Conservation (phyloP, 2,797 vertebrate species). For the Anguilla anguilla region DNA sequence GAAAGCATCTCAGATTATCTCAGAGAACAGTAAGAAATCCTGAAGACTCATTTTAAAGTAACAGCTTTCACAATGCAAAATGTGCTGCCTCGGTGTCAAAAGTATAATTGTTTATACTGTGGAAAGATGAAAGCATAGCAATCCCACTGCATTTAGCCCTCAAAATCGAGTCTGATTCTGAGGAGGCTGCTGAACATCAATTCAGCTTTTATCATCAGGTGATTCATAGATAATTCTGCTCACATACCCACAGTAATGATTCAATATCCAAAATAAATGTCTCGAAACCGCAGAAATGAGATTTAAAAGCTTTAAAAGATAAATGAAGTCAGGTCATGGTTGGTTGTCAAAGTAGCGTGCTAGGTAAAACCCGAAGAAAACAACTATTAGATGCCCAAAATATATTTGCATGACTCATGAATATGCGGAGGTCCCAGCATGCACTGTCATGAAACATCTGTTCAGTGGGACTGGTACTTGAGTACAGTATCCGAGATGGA, state of each 20-base stretch:
- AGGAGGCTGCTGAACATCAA: not conserved
- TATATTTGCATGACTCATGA: constrained; percentile 5
- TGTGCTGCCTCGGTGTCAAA: not conserved
- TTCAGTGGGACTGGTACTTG: not conserved
- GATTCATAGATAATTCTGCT: not conserved
- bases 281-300: not conserved
- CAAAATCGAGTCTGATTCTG: no score
- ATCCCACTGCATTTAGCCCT: not conserved
- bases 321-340: not conserved
- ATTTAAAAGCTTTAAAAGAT: not conserved
- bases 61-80: not conserved
- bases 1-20: not conserved
- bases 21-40: not conserved
- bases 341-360: not conserved
- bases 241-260: not conserved
- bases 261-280: constrained; percentile 2
- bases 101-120: not conserved
- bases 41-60: not conserved
- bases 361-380: not conserved
- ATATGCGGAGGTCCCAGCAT: not conserved
- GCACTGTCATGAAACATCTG: not conserved
- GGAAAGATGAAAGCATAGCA: not conserved
- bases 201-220: not conserved
- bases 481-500: not conserved
- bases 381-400: not conserved